These are phyloP conservation scores for Delia radicum DNA, from an alignment of 1,140 invertebrate species.

Conservation along the genomic window DNA sequence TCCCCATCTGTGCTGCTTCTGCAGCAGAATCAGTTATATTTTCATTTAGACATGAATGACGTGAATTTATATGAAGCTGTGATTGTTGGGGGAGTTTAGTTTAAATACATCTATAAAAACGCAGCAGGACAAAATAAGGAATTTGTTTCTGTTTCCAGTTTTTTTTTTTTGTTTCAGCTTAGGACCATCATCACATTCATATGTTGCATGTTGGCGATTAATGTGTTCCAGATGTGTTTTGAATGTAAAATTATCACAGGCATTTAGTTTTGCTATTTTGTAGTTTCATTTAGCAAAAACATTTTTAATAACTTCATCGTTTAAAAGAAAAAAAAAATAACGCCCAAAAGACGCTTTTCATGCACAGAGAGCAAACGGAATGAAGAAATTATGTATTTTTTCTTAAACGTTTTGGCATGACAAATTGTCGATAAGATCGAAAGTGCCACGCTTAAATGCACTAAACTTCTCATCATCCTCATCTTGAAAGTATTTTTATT, in stretches of 20 bases:
- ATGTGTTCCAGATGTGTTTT: not conserved
- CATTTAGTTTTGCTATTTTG: not conserved
- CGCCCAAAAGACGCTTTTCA: too few relatives aligned
- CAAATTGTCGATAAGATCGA: not conserved
- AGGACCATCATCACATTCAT: not conserved
- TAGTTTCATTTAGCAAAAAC: not conserved
- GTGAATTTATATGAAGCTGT: not conserved
- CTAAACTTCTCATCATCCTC: not conserved
- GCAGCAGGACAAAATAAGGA: not conserved
- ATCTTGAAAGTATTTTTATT: too few relatives aligned
- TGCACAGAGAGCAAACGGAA: too few relatives aligned
- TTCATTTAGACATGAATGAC: not conserved
- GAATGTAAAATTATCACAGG: not conserved
- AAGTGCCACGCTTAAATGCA: not conserved
- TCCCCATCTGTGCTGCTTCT: not conserved
- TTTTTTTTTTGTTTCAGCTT: too few relatives aligned
- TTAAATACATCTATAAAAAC: not conserved
- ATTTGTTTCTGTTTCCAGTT: not conserved
- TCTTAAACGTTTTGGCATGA: not conserved
- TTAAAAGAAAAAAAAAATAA: too few relatives aligned
- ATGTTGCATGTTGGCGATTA: not conserved
- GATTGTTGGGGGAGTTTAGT: not conserved
- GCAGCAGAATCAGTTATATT: not conserved
- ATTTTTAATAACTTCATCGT: conserved; percentile 5
- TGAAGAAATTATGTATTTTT: not conserved